Evolutionary conservation across 2,797 vertebrate genomes (phyloP).

Genomic region (Sylvia borin): DNA sequence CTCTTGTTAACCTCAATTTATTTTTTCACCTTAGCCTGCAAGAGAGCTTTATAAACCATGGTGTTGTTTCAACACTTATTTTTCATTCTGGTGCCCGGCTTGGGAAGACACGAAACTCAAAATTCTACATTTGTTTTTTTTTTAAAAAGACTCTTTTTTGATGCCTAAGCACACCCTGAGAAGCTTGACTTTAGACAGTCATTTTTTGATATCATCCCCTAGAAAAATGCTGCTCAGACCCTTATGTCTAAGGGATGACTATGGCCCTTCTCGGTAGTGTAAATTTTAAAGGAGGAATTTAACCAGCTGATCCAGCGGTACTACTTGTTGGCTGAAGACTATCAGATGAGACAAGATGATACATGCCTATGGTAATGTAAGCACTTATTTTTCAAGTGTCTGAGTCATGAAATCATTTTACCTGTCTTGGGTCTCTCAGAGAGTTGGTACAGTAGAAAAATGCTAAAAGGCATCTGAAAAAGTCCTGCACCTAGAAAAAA

Average conservation of each 20-base stretch:
- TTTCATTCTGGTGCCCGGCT: slow-evolving; percentile 4
- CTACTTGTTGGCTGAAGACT: background rate
- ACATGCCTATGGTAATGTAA: background rate
- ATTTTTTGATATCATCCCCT: background rate
- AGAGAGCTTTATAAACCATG: background rate
- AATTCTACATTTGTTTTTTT: background rate
- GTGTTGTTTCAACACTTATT: background rate
- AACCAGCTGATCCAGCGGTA: background rate
- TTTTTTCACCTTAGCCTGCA: slow-evolving; percentile 27
- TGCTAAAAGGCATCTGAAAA: background rate
- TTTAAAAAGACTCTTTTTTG: background rate
- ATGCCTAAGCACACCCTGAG: background rate
- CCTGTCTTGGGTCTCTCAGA: background rate
- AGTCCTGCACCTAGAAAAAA: background rate
- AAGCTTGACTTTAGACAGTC: background rate
- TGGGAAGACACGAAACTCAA: background rate
- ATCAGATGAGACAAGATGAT: background rate
- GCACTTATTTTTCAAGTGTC: background rate
- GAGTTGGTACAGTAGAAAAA: background rate
- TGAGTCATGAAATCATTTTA: background rate
- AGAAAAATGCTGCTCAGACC: background rate
- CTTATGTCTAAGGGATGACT: background rate
- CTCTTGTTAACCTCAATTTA: slow-evolving; percentile 55
- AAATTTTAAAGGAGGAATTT: background rate
- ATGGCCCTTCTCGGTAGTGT: background rate